These are phyloP conservation scores for Carcharodon carcharias DNA, from an alignment of 2,797 vertebrate species.

Conservation along the genomic window DNA sequence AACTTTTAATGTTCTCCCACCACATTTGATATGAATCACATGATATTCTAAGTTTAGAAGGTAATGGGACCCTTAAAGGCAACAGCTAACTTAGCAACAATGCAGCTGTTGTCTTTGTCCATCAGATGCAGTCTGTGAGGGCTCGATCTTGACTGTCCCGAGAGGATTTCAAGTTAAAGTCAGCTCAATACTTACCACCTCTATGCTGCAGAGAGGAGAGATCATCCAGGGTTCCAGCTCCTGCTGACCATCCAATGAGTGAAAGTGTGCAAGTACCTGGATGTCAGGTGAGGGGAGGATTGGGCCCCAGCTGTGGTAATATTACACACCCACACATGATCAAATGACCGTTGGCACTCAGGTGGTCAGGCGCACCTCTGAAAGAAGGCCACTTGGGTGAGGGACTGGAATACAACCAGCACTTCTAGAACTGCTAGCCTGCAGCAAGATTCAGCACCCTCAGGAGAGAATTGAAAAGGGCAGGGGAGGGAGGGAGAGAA, in stretches of 20 bases:
- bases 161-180: background rate
- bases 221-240: background rate
- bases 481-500: too few species aligned
- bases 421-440: too few species aligned
- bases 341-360: too few species aligned
- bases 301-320: too few species aligned
- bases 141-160: too few species aligned
- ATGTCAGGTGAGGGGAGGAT: background rate
- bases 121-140: background rate
- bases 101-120: slow-evolving; percentile 1
- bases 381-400: too few species aligned
- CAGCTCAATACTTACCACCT: background rate
- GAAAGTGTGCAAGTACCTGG: background rate
- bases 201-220: background rate
- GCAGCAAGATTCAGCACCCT: background rate
- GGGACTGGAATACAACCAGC: too few species aligned
- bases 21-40: background rate
- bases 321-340: too few species aligned
- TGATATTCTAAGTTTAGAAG: background rate
- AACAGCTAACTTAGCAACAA: background rate
- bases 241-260: background rate
- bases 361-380: too few species aligned
- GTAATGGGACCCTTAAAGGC: background rate
- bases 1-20: background rate
- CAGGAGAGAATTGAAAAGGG: background rate